These are phyloP conservation scores for Drosophila simulans DNA, from an alignment of 1,140 invertebrate species.

Conservation along the genomic window DNA sequence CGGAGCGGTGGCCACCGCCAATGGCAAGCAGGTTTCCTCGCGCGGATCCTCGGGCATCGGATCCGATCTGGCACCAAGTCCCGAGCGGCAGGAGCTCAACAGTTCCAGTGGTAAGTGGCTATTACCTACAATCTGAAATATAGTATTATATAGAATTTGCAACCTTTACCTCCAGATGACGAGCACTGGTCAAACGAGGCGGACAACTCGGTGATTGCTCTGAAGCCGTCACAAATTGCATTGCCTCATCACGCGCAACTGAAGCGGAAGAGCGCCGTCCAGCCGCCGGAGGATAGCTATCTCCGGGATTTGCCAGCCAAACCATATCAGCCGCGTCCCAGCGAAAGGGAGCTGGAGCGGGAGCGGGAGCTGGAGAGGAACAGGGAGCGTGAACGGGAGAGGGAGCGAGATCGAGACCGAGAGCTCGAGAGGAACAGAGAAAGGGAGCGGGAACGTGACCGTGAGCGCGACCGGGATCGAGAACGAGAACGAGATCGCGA, in stretches of 20 bases:
- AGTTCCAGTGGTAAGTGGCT: constrained; percentile 86
- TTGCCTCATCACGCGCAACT: constrained; percentile 65
- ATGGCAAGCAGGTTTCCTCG: constrained; percentile 86
- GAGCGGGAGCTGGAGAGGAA: constrained; percentile 36
- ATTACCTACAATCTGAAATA: too few species aligned
- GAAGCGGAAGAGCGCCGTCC: constrained; percentile 76
- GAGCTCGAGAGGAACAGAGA: constrained; percentile 50
- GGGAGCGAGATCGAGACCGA: constrained; percentile 20
- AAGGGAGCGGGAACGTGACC: constrained; percentile 24
- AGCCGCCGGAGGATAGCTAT: constrained; percentile 81
- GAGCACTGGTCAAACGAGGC: constrained; percentile 83
- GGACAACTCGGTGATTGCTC: constrained; percentile 79
- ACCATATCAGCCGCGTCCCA: constrained; percentile 69
- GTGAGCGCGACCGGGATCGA: constrained; percentile 14
- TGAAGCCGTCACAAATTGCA: constrained; percentile 79
- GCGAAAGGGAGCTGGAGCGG: constrained; percentile 44
- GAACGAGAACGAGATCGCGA: constrained; percentile 39
- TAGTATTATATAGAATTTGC: background rate
- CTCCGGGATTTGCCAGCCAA: constrained; percentile 77
- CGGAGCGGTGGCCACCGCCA: constrained; percentile 39
- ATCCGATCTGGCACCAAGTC: constrained; percentile 94
- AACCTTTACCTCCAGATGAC: constrained; percentile 51
- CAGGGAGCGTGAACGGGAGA: constrained; percentile 30
- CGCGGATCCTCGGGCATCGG: constrained; percentile 92
- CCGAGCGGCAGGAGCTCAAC: constrained; percentile 86